Evolutionary conservation across 1,140 invertebrate genomes (phyloP), one percentile per base, ranked within the genome.

Genomic region (Scaptomyza graminum): DNA sequence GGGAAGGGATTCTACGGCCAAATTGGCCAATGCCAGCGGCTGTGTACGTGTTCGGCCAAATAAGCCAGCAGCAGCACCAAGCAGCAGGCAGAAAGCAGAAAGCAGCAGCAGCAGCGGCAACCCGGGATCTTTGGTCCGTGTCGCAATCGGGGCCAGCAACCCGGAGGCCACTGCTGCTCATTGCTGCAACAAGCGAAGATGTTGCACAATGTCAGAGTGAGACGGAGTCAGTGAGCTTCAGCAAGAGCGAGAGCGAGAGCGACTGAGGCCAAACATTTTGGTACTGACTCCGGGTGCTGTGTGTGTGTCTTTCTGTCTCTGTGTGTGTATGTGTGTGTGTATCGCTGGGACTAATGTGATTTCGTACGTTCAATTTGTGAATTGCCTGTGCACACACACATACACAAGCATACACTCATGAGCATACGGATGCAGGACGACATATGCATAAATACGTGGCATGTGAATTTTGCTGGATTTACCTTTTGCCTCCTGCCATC

Each of bases 311-410:
- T 1, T 34, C 7, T 34, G 31, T 9, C 1, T 28, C 5, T 28
- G 28, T 28, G 2, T 28, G 28, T 34, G 6, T 34, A 0, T 34
- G 6, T 34, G 31, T 34, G 31, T 34, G 31, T 34, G 31, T 77
- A 74, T 49, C 47, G 79, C 73, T 59, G 79, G 49, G 66, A 65
- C 81, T 84, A 84, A 84, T 84, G 82, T 87, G 81, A 84, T 81
- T 84, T 84, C 77, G 82, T 87, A 77, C 78, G 81, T 84, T 84
- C 81, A 84, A 84, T 84, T 84, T 84, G 81, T 87, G 81, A 84
- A 84, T 84, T 84, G 81, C 62, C 61, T 74, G 68, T 65, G 79
- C 68, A 80, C 74, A 79, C 68, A 79, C 65, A 77, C 76, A 66
- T 65, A 54, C 64, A 57, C 59, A 50, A 28, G 6, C 66, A 18